phyloP scores from a whole-genome alignment of 2,888 invertebrate genomes.

The Hydropsyche betteni region DNA sequence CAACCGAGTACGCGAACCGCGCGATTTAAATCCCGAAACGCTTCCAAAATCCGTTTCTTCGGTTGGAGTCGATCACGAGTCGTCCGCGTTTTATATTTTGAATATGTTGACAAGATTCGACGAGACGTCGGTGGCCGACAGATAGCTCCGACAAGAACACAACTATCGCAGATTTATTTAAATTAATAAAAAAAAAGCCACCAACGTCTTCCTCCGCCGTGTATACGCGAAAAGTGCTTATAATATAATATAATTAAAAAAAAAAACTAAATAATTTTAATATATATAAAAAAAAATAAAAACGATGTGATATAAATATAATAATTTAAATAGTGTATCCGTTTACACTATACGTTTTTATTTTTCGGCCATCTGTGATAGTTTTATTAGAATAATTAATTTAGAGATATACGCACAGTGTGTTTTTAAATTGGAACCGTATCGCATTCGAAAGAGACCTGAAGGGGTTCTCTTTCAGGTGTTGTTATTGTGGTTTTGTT shows the following conservation, averaged over 20 bases:
- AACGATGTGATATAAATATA: slow-evolving; percentile 22
- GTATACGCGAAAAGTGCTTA: slow-evolving; percentile 33
- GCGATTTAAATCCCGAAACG: background rate
- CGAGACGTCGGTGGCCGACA: slow-evolving; percentile 53
- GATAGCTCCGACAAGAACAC: slow-evolving; percentile 49
- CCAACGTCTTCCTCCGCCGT: slow-evolving; percentile 39
- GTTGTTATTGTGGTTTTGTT: slow-evolving; percentile 27
- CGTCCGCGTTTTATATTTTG: background rate
- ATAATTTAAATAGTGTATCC: background rate
- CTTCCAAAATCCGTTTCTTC: background rate
- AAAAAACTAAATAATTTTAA: background rate
- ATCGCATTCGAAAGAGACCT: background rate
- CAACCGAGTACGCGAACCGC: background rate
- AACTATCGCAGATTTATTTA: slow-evolving; percentile 45
- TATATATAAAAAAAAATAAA: slow-evolving; percentile 8
- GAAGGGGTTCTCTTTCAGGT: slow-evolving; percentile 6
- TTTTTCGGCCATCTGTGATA: slow-evolving; percentile 28
- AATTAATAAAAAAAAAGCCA: slow-evolving; percentile 53
- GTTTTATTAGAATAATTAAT: slow-evolving; percentile 10
- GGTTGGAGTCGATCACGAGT: slow-evolving; percentile 48
- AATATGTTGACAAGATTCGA: slow-evolving; percentile 46
- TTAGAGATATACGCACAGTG: background rate
- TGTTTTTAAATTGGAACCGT: background rate
- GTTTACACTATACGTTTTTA: slow-evolving; percentile 6
- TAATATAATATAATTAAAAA: background rate